Evolutionary conservation across 2,888 invertebrate species (phyloP).

Genomic region (Ornithoptera priamus): DNA sequence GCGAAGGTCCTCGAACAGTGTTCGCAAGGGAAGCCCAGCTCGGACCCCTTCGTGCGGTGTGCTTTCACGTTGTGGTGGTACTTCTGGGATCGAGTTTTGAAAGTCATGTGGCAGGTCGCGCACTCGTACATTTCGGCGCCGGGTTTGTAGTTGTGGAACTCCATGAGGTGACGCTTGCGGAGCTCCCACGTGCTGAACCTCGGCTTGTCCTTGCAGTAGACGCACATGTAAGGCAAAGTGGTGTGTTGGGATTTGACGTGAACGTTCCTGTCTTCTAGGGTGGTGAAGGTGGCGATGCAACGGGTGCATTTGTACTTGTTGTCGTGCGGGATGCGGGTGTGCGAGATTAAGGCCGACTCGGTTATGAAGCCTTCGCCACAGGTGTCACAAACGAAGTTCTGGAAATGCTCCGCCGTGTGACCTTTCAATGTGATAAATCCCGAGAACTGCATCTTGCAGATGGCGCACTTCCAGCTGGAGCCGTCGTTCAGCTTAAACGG

Average conservation of each 20-base stretch:
- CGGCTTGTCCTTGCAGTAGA: constrained; percentile 70
- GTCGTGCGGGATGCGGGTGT: constrained; percentile 66
- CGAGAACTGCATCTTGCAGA: constrained; percentile 65
- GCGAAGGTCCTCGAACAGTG: constrained; percentile 75
- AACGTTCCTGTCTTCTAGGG: constrained; percentile 62
- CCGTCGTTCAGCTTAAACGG: constrained; percentile 71
- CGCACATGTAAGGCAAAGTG: constrained; percentile 66
- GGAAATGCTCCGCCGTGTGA: constrained; percentile 68
- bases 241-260: constrained; percentile 72
- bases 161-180: constrained; percentile 67
- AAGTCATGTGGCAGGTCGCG: constrained; percentile 71
- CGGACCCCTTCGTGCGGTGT: constrained; percentile 67
- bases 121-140: constrained; percentile 73
- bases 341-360: constrained; percentile 63
- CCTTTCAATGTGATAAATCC: constrained; percentile 67
- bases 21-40: constrained; percentile 70
- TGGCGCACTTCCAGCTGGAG: constrained; percentile 67
- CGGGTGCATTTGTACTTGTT: constrained; percentile 70
- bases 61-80: constrained; percentile 73
- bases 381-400: constrained; percentile 72
- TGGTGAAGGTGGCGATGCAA: constrained; percentile 68
- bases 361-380: constrained; percentile 74
- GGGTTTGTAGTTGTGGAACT: constrained; percentile 69
- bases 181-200: constrained; percentile 72
- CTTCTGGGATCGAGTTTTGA: constrained; percentile 70